Evolutionary conservation across 2,113 vertebrate species (phyloP).

Genomic region (Prochilodus magdalenae): DNA sequence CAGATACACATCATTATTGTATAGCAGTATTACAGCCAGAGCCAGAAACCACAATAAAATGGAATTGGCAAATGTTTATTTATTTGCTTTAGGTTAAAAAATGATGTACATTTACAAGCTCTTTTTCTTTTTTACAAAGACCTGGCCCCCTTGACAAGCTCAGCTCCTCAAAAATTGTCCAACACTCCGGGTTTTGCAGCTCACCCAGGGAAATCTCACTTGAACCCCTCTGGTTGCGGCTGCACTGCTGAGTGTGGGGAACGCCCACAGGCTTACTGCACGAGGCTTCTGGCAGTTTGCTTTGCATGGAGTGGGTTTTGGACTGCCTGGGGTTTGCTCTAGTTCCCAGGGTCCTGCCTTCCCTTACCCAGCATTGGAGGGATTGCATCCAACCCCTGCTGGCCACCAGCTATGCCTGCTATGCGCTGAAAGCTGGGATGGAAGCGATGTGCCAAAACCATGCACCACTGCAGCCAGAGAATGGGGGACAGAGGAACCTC

Average conservation of each 20-base stretch:
- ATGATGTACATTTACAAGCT: too few relatives aligned
- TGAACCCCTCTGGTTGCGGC: background rate
- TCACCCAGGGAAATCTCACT: constrained; percentile 3
- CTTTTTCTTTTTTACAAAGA: too few relatives aligned
- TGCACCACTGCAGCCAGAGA: constrained; percentile 8
- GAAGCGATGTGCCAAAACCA: constrained; percentile 26
- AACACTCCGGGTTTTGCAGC: background rate
- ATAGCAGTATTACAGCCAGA: too few relatives aligned
- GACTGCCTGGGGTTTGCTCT: background rate
- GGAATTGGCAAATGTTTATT: too few relatives aligned
- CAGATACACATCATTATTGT: too few relatives aligned
- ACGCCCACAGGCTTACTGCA: background rate
- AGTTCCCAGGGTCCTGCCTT: constrained; percentile 5
- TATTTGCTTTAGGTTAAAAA: background rate
- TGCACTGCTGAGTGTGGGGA: background rate
- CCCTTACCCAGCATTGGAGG: constrained; percentile 14
- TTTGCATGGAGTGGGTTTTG: background rate
- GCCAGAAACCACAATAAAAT: too few relatives aligned
- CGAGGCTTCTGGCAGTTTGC: background rate
- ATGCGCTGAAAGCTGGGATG: constrained; percentile 21
- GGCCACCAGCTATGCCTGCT: constrained; percentile 32
- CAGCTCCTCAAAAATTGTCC: background rate
- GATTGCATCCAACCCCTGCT: background rate
- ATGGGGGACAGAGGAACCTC: constrained; percentile 20
- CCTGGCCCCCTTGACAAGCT: too few relatives aligned